Percentiles rank a stretch among this genome's conserved stretches.
Conservation (phyloP, 2,888 invertebrate genomes). For the Halictus quadricinctus region DNA sequence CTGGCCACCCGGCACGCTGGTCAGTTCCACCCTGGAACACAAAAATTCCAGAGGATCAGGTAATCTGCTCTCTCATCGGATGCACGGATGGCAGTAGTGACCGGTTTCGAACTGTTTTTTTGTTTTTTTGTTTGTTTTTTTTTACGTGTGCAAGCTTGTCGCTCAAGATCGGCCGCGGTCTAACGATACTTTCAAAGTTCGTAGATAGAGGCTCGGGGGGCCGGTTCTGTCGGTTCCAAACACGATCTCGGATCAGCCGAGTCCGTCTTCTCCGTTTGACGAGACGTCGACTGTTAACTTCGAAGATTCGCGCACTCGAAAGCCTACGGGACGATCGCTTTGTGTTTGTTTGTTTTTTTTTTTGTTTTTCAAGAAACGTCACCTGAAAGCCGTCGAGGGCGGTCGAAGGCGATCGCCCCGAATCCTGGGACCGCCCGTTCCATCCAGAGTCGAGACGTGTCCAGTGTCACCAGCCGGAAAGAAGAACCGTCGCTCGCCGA, state of each 20-base stretch:
- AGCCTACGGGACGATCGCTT: constrained; percentile 46
- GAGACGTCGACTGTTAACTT: background rate
- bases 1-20: constrained; percentile 84
- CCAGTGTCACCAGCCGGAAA: constrained; percentile 35
- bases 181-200: constrained; percentile 49
- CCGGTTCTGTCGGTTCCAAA: constrained; percentile 47
- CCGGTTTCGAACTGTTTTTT: constrained; percentile 19
- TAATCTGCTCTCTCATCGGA: constrained; percentile 64
- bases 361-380: constrained; percentile 57
- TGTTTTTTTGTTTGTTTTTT: constrained; percentile 29
- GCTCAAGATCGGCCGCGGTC: constrained; percentile 57
- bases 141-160: constrained; percentile 62
- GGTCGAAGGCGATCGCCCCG: constrained; percentile 54
- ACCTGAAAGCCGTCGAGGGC: constrained; percentile 61
- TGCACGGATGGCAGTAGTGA: constrained; percentile 59
- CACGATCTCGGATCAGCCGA: constrained; percentile 44
- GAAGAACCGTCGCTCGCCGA: constrained; percentile 33
- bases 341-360: background rate
- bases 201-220: constrained; percentile 43
- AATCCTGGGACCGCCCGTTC: constrained; percentile 55
- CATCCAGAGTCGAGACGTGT: constrained; percentile 50
- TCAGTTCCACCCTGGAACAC: constrained; percentile 83
- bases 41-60: constrained; percentile 81
- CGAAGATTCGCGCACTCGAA: constrained; percentile 38
- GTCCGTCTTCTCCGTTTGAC: constrained; percentile 29